Conservation (phyloP, 1,140 invertebrate species). For the Drosophila kohkoa region DNA sequence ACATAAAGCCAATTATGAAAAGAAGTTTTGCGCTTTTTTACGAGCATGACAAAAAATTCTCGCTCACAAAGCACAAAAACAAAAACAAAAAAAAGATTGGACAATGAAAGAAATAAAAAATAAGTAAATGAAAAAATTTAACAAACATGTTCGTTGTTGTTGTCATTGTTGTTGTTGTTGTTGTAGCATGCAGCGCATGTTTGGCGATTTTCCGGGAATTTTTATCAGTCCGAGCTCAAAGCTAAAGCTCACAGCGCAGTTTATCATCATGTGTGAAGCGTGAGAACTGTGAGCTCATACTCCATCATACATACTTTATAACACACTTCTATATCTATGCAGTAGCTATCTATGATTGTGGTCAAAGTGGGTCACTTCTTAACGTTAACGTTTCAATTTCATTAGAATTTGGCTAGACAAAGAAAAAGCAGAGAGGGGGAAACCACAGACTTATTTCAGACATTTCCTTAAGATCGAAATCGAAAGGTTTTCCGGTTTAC, state of each 20-base stretch:
- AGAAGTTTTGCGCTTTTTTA: conserved; percentile 20
- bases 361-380: conserved; percentile 39
- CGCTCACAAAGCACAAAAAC: conserved; percentile 28
- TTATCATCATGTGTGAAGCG: conserved; percentile 32
- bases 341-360: conserved; percentile 11
- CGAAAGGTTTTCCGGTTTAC: conserved; percentile 8
- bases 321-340: too few relatives aligned
- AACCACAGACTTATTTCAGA: conserved; percentile 11
- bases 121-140: neutral
- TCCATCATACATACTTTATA: neutral
- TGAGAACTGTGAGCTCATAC: conserved; percentile 41
- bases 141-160: conserved; percentile 12
- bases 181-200: conserved; percentile 32
- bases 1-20: conserved; percentile 33
- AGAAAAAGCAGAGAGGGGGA: neutral
- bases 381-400: conserved; percentile 23
- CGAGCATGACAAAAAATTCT: conserved; percentile 17
- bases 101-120: conserved; percentile 11
- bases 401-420: conserved; percentile 34
- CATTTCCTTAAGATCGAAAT: conserved; percentile 31
- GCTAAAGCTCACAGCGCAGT: neutral
- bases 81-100: conserved; percentile 6
- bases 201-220: conserved; percentile 44
- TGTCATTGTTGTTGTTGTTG: neutral
- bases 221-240: conserved; percentile 8